Conservation (phyloP, 64 coral and sea anemone species). For the Astreopora myriophthalma region DNA sequence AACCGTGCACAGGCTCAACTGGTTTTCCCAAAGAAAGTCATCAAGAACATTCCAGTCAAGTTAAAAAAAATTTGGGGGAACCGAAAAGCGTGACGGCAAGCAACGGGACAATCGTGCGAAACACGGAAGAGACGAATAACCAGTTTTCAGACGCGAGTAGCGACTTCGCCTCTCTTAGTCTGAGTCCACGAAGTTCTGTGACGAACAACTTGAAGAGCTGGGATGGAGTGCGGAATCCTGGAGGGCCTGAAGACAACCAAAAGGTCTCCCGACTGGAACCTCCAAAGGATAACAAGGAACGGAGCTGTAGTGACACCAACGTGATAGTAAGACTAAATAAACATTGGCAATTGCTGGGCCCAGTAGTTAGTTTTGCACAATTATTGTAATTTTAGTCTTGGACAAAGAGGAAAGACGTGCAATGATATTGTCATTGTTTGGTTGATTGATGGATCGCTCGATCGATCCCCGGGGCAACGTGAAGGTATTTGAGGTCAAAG, state of each 20-base stretch:
- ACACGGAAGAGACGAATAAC: constrained; percentile 16
- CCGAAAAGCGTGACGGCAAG: neutral
- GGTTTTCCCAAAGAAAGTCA: neutral
- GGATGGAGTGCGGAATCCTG: constrained; percentile 72
- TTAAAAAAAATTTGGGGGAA: no score
- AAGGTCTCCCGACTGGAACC: constrained; percentile 36
- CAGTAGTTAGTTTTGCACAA: no score
- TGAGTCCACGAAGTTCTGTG: neutral
- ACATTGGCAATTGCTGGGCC: no score
- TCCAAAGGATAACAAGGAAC: constrained; percentile 29
- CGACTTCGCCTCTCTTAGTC: no score
- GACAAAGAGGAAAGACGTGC: no score
- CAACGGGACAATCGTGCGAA: neutral
- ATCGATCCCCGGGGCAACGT: neutral
- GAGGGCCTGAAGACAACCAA: constrained; percentile 7
- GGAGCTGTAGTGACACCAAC: constrained; percentile 89
- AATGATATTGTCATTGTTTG: no score
- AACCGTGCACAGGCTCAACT: neutral
- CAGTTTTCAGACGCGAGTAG: neutral
- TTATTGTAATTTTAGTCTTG: no score
- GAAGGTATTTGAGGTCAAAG: constrained; percentile 58
- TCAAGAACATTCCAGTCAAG: neutral
- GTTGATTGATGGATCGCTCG: no score
- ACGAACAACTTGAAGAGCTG: constrained; percentile 78
- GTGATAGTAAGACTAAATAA: constrained; percentile 26